Evolutionary conservation across 2,797 vertebrate species (phyloP).

Genomic region (Acanthiza pusilla): DNA sequence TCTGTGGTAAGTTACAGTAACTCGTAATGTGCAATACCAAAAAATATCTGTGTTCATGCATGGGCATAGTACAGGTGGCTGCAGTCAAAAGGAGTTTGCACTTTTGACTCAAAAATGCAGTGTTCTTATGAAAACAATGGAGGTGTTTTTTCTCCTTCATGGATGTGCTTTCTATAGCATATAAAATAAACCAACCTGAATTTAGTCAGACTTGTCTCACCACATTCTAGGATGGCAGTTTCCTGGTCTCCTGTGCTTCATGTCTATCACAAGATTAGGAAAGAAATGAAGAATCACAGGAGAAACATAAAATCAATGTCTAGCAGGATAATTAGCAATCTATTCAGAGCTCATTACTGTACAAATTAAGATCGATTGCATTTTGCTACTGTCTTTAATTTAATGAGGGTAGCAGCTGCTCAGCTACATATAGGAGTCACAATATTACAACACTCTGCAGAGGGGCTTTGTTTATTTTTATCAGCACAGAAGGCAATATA

Average conservation of each 20-base stretch:
- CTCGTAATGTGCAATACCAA: background rate
- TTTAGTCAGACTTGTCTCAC: background rate
- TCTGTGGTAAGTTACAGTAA: background rate
- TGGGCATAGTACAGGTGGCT: background rate
- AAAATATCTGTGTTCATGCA: background rate
- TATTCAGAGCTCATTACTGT: constrained; percentile 36
- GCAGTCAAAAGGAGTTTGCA: background rate
- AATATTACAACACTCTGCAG: background rate
- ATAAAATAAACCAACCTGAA: background rate
- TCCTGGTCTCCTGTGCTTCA: background rate
- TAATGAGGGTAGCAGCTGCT: constrained; percentile 51
- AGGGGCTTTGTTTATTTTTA: constrained; percentile 11
- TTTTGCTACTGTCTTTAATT: constrained; percentile 53
- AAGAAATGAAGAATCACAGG: background rate
- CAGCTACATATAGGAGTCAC: background rate
- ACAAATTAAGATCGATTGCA: constrained; percentile 46
- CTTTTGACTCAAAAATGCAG: background rate
- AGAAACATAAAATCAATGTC: constrained; percentile 25
- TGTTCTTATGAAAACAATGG: background rate
- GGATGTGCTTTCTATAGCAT: background rate
- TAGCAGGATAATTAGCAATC: constrained; percentile 31
- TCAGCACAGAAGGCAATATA: background rate
- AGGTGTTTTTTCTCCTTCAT: background rate
- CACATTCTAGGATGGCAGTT: background rate
- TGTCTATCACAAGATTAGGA: background rate